Evolutionary conservation across 2,888 invertebrate species (phyloP).

Genomic region (Melikaiella ostensackeni): DNA sequence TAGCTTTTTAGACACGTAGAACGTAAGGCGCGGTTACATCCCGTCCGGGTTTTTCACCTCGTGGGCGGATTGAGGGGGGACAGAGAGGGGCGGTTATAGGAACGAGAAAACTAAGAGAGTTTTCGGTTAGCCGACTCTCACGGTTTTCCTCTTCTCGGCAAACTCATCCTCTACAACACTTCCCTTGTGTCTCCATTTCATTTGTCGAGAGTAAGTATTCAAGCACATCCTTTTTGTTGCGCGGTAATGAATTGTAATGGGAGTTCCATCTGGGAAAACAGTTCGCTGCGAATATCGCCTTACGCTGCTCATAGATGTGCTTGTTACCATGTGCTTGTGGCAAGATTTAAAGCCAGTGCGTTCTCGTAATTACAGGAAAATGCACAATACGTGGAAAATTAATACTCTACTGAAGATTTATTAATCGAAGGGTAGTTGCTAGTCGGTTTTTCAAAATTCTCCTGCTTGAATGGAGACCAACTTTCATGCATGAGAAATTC

Average conservation of each 20-base stretch:
- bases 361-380: conserved; percentile 16
- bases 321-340: not conserved
- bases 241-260: conserved; percentile 61
- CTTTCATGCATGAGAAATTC: not conserved
- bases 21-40: conserved; percentile 59
- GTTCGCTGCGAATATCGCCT: conserved; percentile 36
- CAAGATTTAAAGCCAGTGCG: conserved; percentile 11
- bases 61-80: conserved; percentile 7
- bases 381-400: conserved; percentile 6
- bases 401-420: conserved; percentile 7
- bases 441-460: conserved; percentile 2
- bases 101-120: conserved; percentile 53
- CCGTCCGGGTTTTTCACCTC: conserved; percentile 51
- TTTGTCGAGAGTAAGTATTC: conserved; percentile 44
- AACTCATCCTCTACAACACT: not conserved
- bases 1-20: conserved; percentile 59
- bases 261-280: conserved; percentile 52
- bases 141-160: conserved; percentile 42
- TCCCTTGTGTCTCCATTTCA: conserved; percentile 42
- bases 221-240: conserved; percentile 55
- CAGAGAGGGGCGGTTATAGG: not conserved
- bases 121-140: conserved; percentile 49
- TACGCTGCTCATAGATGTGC: not conserved
- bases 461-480: not conserved
- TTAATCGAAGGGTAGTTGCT: not conserved